Evolutionary conservation across 2,888 invertebrate species (phyloP), one percentile per base, ranked within the genome.

Genomic region (Formica aserva): DNA sequence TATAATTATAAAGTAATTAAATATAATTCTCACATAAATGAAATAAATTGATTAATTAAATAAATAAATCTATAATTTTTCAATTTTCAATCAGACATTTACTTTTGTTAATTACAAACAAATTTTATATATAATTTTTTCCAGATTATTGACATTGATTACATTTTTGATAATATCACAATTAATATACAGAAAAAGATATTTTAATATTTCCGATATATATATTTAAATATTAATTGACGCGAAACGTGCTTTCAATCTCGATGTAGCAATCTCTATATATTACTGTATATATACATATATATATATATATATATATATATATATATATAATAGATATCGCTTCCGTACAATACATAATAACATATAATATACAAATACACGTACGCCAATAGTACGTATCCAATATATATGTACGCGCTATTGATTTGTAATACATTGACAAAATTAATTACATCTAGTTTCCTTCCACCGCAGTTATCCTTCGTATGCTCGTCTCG

Each of bases 401-500:
- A 62, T 72, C 45, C 78, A 80, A 72, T 80, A 80, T 62, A 80
- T 45, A 45, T 55, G 32, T 35, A 48, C 22, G n/a, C 8, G 35
- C 41, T 76, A 80, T 80, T 80, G 78, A 80, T 80, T 80, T 60
- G 72, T 80, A 72, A 72, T 80, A 80, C 26, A 60, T 45, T 48
- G 60, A 26, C 72, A 60, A 60, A 35, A 72, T 80, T 80, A 80
- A 80, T 80, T 80, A 80, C 45, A 26, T 78, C 60, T 22, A 71
- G 18, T 48, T 71, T 71, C 60, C 74, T 48, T 35, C 72, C 45
- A 29, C 77, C 29, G 18, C 77, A 72, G 45, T 13, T 60, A 72
- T 32, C 72, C 69, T 77, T 18, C 4, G 11, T 48, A n/a, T 41
- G 71, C 29, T 45, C 48, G 45, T 45, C 32, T 41, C 45, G 26